phyloP scores from a whole-genome alignment of 2,888 invertebrate genomes.

The Tiphia femorata region DNA sequence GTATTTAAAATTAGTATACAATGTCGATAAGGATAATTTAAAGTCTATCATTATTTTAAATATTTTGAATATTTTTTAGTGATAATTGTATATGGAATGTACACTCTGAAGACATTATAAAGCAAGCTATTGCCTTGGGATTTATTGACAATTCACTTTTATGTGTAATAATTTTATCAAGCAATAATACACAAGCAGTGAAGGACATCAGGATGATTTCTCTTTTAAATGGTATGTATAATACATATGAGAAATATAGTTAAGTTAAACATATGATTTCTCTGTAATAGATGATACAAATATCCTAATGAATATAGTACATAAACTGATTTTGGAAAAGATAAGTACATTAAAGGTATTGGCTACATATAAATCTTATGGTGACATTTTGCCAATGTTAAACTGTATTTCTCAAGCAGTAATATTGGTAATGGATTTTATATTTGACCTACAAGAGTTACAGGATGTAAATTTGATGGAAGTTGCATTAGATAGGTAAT shows the following conservation, averaged over 20 bases:
- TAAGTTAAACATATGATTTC: background rate
- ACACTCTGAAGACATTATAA: constrained; percentile 34
- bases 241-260: background rate
- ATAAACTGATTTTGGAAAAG: constrained; percentile 47
- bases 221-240: constrained; percentile 41
- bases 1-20: too few relatives aligned
- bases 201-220: constrained; percentile 45
- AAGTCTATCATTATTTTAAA: background rate
- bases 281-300: constrained; percentile 33
- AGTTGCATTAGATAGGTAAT: constrained; percentile 48
- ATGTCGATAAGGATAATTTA: background rate
- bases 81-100: constrained; percentile 53
- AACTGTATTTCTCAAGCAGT: constrained; percentile 50
- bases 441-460: constrained; percentile 50
- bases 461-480: constrained; percentile 44
- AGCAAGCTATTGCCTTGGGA: constrained; percentile 41
- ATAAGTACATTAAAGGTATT: constrained; percentile 35
- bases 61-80: constrained; percentile 35
- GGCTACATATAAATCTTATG: constrained; percentile 31
- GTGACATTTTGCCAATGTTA: constrained; percentile 51
- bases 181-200: constrained; percentile 20
- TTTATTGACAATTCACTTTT: constrained; percentile 55
- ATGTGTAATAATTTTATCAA: constrained; percentile 33
- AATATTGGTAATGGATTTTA: constrained; percentile 53
- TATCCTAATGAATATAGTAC: constrained; percentile 44